Conservation (phyloP, 2,888 invertebrate species). For the Ischnura elegans region DNA sequence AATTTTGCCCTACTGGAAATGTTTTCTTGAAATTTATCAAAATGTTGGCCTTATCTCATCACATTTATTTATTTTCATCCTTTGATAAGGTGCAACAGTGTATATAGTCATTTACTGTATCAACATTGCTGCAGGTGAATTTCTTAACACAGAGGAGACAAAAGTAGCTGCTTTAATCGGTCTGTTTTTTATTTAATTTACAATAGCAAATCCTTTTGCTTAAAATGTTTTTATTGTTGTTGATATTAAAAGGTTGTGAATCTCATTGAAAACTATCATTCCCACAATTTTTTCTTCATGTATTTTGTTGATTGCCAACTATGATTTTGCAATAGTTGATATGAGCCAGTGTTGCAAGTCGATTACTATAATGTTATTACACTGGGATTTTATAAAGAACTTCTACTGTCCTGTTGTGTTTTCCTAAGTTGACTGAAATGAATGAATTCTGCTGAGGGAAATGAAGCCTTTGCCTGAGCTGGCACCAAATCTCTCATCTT, state of each 20-base stretch:
- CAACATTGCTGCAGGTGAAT: not conserved
- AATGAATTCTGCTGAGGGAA: too few species aligned
- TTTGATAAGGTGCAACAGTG: not conserved
- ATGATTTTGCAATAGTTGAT: too few species aligned
- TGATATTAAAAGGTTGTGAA: conserved; percentile 16
- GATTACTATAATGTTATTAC: too few species aligned
- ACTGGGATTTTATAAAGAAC: too few species aligned
- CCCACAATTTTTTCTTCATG: not conserved
- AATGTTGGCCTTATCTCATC: not conserved
- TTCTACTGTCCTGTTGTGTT: too few species aligned
- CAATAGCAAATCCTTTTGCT: not conserved
- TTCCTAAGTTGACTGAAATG: too few species aligned
- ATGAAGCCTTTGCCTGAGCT: too few species aligned
- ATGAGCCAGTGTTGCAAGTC: too few species aligned
- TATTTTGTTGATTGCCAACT: not conserved
- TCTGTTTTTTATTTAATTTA: not conserved
- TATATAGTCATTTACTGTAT: not conserved
- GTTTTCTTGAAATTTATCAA: not conserved
- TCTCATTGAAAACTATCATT: not conserved
- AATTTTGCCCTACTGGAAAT: not conserved
- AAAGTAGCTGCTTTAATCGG: not conserved
- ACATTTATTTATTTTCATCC: not conserved
- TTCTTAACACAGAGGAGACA: not conserved
- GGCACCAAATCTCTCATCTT: too few species aligned
- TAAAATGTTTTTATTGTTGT: not conserved